Evolutionary conservation across 1,140 invertebrate genomes (phyloP).

Genomic region (Melitaea cinxia): DNA sequence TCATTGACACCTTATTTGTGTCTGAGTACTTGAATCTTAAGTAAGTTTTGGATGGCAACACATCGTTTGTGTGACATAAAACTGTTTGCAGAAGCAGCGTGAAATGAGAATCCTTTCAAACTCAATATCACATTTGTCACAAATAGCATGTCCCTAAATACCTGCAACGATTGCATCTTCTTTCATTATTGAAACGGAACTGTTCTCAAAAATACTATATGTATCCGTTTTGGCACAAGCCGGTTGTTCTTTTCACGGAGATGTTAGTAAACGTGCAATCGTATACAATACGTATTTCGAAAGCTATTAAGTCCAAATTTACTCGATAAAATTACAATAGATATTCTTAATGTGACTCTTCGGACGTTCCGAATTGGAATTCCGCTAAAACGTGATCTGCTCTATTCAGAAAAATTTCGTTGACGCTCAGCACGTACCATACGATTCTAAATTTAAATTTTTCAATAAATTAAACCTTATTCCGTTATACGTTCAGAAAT

Average conservation of each 20-base stretch:
- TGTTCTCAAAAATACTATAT: slow-evolving; percentile 36
- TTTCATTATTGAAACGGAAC: slow-evolving; percentile 21
- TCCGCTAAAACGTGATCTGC: slow-evolving; percentile 69
- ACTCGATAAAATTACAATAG: slow-evolving; percentile 36
- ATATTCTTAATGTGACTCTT: slow-evolving; percentile 40
- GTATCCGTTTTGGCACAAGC: slow-evolving; percentile 58
- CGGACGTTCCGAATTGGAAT: slow-evolving; percentile 53
- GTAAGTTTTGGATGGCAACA: not conserved
- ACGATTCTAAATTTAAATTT: slow-evolving; percentile 48
- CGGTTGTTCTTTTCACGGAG: slow-evolving; percentile 50
- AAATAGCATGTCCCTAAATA: slow-evolving; percentile 15
- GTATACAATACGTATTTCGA: slow-evolving; percentile 44
- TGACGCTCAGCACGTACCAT: slow-evolving; percentile 55
- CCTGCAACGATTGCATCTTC: slow-evolving; percentile 25
- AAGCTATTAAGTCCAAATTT: slow-evolving; percentile 54
- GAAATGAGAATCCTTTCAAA: slow-evolving; percentile 15
- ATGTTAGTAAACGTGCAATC: slow-evolving; percentile 40
- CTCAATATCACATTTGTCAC: slow-evolving; percentile 15
- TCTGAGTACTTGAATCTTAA: slow-evolving; percentile 9
- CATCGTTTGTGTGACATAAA: not conserved
- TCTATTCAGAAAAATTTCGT: slow-evolving; percentile 57
- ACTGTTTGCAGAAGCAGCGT: not conserved
- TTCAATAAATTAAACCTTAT: slow-evolving; percentile 68
- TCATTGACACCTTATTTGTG: not conserved
- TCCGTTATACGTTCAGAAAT: slow-evolving; percentile 52